phyloP scores from a whole-genome alignment of 2,797 vertebrate species.

The Channa striata region DNA sequence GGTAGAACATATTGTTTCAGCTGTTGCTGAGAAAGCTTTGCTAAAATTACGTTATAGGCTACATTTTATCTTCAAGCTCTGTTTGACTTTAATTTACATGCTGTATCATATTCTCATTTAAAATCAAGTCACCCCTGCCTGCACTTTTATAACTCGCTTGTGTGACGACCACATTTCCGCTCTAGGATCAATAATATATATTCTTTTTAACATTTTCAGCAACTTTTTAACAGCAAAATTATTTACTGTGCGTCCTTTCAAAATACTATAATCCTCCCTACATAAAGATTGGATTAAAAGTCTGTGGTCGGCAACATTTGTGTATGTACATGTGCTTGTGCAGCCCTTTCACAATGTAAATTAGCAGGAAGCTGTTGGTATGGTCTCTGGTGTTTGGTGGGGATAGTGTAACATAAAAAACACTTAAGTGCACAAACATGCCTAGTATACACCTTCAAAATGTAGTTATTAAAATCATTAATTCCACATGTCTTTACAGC shows the following conservation, averaged over 20 bases:
- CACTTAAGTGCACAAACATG: not conserved
- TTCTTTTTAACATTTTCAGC: conserved; percentile 30
- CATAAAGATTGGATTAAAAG: conserved; percentile 58
- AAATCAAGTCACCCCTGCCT: not conserved
- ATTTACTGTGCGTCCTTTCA: conserved; percentile 30
- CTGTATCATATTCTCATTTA: conserved; percentile 11
- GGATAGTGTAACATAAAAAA: conserved; percentile 1
- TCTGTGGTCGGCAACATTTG: conserved; percentile 48
- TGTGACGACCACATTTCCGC: conserved; percentile 18
- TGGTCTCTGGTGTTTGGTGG: conserved; percentile 25
- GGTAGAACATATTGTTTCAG: not conserved
- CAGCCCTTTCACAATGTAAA: conserved; percentile 44
- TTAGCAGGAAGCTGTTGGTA: conserved; percentile 16
- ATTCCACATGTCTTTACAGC: conserved; percentile 30
- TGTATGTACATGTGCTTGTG: conserved; percentile 27
- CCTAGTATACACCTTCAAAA: conserved; percentile 5
- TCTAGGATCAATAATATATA: conserved; percentile 35
- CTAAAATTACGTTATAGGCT: not conserved
- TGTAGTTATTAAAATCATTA: conserved; percentile 26
- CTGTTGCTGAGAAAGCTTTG: not conserved
- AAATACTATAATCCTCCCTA: conserved; percentile 49
- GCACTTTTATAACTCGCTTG: not conserved
- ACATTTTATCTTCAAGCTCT: conserved; percentile 13
- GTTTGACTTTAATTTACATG: conserved; percentile 29
- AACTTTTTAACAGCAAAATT: conserved; percentile 2